Percentiles rank a stretch among this genome's conserved stretches.
Conservation (phyloP, 2,113 vertebrate species). For the Lophius piscatorius region DNA sequence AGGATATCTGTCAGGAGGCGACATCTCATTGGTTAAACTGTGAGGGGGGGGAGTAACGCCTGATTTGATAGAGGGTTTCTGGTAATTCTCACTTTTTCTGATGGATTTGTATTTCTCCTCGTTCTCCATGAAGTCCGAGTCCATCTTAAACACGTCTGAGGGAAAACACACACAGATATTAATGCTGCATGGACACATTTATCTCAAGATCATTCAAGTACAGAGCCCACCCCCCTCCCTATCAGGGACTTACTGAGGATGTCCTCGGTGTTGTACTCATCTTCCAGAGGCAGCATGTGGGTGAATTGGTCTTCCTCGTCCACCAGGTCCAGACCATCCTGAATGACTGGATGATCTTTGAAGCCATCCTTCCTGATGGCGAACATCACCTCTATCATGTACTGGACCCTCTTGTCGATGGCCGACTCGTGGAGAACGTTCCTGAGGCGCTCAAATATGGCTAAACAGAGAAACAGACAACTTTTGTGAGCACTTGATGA, state of each 20-base stretch:
- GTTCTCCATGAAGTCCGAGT: constrained; percentile 94
- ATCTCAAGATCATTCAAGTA: no score
- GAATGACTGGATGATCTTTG: constrained; percentile 93
- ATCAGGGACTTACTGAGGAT: constrained; percentile 86
- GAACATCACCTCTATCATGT: constrained; percentile 99
- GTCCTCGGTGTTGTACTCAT: constrained; percentile 94
- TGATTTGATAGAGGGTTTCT: constrained; percentile 4
- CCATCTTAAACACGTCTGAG: constrained; percentile 97
- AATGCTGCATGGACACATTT: not conserved
- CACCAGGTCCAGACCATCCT: constrained; percentile 93
- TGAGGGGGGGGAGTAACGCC: not conserved
- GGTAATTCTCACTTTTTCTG: constrained; percentile 86
- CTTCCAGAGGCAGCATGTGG: constrained; percentile 96
- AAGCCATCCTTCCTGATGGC: constrained; percentile 98
- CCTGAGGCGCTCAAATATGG: constrained; percentile 97
- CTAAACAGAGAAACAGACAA: constrained; percentile 68
- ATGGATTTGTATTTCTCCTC: constrained; percentile 96
- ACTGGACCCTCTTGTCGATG: constrained; percentile 97
- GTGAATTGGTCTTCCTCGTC: constrained; percentile 98
- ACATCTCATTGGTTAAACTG: constrained; percentile 20
- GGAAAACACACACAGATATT: constrained; percentile 19
- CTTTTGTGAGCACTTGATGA: not conserved
- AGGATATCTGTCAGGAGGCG: constrained; percentile 86
- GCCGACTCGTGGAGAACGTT: constrained; percentile 97
- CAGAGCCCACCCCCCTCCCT: not conserved